A percentile compares a stretch with the other conserved stretches of the same genome.
Conservation (phyloP, 2,113 vertebrate genomes). For the Chloebia gouldiae region DNA sequence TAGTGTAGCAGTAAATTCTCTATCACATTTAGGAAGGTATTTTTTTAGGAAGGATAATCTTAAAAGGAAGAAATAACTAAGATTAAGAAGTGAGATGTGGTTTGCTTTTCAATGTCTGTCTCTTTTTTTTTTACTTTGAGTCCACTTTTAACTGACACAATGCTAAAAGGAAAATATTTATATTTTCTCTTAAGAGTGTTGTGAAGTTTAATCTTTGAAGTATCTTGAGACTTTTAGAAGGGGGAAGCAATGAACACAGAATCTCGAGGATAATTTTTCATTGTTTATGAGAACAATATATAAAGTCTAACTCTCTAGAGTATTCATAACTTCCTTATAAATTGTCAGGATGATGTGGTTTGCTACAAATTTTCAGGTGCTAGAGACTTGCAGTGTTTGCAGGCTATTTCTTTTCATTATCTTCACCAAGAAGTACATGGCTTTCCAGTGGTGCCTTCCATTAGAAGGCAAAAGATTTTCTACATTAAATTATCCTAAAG, state of each 20-base stretch:
- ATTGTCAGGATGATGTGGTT: not conserved
- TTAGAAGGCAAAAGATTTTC: not conserved
- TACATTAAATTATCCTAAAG: not conserved
- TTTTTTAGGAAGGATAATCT: not conserved
- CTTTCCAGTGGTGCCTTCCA: not conserved
- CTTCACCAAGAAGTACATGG: not conserved
- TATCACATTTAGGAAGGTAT: not conserved
- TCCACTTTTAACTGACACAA: not conserved
- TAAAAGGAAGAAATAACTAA: not conserved
- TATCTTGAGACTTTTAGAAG: not conserved
- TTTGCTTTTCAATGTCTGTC: not conserved
- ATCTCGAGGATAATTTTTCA: not conserved
- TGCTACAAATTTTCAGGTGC: not conserved
- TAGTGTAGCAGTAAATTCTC: not conserved
- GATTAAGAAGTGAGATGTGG: not conserved
- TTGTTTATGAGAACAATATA: not conserved
- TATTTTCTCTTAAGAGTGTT: not conserved
- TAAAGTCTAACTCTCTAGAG: not conserved
- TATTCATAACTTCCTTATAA: not conserved
- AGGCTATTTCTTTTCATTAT: conserved; percentile 5
- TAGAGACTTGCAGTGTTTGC: not conserved
- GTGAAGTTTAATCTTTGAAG: not conserved
- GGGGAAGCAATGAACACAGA: not conserved
- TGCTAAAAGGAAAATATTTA: not conserved
- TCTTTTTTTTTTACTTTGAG: not conserved